A percentile compares a stretch with the other conserved stretches of the same genome.
phyloP scores from a whole-genome alignment of 2,797 vertebrate species.

The Mus spretus region DNA sequence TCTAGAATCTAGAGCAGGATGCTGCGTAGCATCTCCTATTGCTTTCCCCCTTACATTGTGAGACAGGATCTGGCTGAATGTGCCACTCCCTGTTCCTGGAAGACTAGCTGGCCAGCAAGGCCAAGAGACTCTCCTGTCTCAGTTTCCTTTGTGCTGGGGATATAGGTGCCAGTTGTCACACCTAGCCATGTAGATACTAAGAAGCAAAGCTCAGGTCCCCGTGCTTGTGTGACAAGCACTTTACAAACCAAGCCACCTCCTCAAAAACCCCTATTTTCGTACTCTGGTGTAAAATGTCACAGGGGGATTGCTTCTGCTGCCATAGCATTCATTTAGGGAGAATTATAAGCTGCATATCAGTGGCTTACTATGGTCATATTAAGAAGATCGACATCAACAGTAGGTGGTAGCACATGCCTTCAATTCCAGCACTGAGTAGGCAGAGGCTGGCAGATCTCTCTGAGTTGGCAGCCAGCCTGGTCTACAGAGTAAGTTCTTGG shows the following conservation, averaged over 20 bases:
- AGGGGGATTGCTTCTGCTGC: background rate
- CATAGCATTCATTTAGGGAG: background rate
- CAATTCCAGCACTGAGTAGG: background rate
- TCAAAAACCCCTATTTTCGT: background rate
- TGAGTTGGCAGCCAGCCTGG: background rate
- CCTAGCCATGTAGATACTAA: background rate
- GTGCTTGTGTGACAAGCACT: background rate
- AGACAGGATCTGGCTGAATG: background rate
- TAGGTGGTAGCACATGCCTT: background rate
- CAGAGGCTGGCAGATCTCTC: background rate
- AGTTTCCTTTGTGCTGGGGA: background rate
- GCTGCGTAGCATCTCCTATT: no score
- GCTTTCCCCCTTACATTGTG: background rate
- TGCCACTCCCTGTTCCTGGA: background rate
- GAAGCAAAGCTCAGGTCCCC: background rate
- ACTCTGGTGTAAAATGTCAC: background rate
- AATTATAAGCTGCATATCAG: background rate
- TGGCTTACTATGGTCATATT: background rate
- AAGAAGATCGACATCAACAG: background rate
- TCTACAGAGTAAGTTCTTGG: background rate
- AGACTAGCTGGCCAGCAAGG: background rate
- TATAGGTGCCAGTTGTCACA: no score
- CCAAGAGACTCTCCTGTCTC: no score
- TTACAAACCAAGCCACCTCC: background rate
- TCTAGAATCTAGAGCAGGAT: background rate